Conservation (phyloP, 2,797 vertebrate genomes). For the Cirrhinus mrigala region DNA sequence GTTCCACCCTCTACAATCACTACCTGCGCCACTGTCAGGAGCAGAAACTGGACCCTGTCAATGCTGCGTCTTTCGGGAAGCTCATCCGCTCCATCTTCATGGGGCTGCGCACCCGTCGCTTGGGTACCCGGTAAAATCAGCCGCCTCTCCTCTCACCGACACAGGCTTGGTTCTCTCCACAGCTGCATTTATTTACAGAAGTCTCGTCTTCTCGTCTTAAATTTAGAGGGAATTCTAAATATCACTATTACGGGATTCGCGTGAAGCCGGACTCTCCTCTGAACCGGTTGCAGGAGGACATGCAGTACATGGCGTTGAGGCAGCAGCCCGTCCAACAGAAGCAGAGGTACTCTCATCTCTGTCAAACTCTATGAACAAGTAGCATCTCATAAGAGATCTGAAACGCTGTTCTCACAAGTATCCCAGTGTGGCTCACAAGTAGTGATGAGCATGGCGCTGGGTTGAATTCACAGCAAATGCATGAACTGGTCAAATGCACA, state of each 20-base stretch:
- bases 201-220: not conserved
- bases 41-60: constrained; percentile 97
- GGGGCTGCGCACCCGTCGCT: constrained; percentile 93
- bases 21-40: constrained; percentile 98
- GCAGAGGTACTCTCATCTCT: constrained; percentile 82
- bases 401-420: too few species aligned
- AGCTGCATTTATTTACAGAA: not conserved
- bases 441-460: not conserved
- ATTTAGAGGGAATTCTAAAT: constrained; percentile 95
- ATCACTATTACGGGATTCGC: constrained; percentile 97
- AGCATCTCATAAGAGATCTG: too few species aligned
- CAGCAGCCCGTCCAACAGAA: constrained; percentile 97
- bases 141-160: not conserved
- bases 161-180: not conserved
- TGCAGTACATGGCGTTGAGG: constrained; percentile 97
- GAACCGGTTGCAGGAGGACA: constrained; percentile 95
- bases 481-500: not conserved
- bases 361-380: not conserved
- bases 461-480: not conserved
- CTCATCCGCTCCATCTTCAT: constrained; percentile 99
- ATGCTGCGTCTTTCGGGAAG: constrained; percentile 97
- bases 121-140: constrained; percentile 89
- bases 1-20: constrained; percentile 97
- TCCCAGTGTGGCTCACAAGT: not conserved
- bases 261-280: constrained; percentile 96